Percentiles rank a stretch among this genome's conserved stretches.
Conservation (phyloP, 1,140 invertebrate species). For the Tetragnatha versicolor region DNA sequence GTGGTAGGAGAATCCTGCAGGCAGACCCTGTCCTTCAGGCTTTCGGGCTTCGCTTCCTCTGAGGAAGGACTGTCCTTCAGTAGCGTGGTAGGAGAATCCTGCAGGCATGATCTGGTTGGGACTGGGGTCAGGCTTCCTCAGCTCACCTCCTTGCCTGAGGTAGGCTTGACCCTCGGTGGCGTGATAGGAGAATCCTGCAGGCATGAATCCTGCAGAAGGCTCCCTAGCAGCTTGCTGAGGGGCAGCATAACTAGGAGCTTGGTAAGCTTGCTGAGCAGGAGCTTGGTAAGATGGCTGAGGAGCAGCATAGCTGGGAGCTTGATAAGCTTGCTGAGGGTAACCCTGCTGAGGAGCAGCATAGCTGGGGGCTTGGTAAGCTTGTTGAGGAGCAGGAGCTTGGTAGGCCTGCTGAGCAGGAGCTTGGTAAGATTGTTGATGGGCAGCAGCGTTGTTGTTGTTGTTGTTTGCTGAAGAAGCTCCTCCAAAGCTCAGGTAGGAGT, state of each 20-base stretch:
- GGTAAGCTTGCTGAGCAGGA: not conserved
- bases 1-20: slow-evolving; percentile 45
- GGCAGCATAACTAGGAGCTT: not conserved
- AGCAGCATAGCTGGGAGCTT: not conserved
- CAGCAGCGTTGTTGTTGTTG: not conserved
- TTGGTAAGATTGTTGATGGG: not conserved
- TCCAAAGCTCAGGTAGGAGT: slow-evolving; percentile 35
- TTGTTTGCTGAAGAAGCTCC: not conserved
- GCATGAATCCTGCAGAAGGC: not conserved
- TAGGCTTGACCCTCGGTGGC: slow-evolving; percentile 32
- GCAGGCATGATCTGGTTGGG: slow-evolving; percentile 21
- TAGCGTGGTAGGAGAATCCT: slow-evolving; percentile 41
- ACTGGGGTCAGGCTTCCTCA: not conserved
- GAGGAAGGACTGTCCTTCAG: slow-evolving; percentile 26
- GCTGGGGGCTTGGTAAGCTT: slow-evolving; percentile 37
- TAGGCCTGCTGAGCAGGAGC: slow-evolving; percentile 59
- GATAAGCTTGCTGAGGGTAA: too few relatives aligned
- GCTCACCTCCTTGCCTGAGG: not conserved
- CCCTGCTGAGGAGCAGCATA: not conserved
- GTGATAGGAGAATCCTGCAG: slow-evolving; percentile 42
- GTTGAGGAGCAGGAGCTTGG: slow-evolving; percentile 57
- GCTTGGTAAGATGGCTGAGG: not conserved
- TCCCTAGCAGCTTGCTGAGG: not conserved
- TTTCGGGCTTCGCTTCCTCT: slow-evolving; percentile 27
- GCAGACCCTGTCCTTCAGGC: not conserved